Evolutionary conservation across 1,140 invertebrate genomes (phyloP), one percentile per base, ranked within the genome.

Genomic region (Schmidtea mediterranea): DNA sequence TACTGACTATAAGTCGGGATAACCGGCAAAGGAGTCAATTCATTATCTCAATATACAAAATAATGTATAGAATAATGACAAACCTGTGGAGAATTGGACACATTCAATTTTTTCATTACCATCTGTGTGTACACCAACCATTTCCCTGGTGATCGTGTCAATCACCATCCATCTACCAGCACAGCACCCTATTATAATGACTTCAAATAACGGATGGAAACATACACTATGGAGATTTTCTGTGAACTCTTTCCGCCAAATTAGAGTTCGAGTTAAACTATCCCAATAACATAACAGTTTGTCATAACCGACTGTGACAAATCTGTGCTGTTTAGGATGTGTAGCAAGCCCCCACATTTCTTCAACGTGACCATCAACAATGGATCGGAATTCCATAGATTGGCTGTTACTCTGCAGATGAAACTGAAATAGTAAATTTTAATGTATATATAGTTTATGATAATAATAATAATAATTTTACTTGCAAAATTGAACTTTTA

Each of bases 231-330:
- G 26, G 3, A 32, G 10, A 32, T 48, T 56, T 68, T 82, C 80
- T 58, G 76, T 75, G 52, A 86, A 77, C 61, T 86, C 80, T 63
- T 82, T 80, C 56, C 75, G 80, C 82, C 83, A 87, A 6, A 89
- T 75, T 21, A 81, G 77, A 37, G 76, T 76, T 57, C 80, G 78
- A 39, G 79, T 77, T 56, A 82, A 72, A 1, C 76, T 76, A 66
- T 90, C 82, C 83, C 83, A 90, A 57, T 87, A 72, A 63, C 81
- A 80, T 9, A 89, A 66, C 40, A 78, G 71, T 51, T 75, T 73
- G 62, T 92, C 84, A 62, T 79, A 77, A 15, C 78, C 81, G 10
- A 77, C 80, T 2, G 81, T 82, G 10, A 81, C 72, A 63, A 89
- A 89, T 67, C 87, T 81, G 18, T 77, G 74, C 50, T 84, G 69